Conservation (phyloP, 2,888 invertebrate species). For the Diadegma fenestrale region DNA sequence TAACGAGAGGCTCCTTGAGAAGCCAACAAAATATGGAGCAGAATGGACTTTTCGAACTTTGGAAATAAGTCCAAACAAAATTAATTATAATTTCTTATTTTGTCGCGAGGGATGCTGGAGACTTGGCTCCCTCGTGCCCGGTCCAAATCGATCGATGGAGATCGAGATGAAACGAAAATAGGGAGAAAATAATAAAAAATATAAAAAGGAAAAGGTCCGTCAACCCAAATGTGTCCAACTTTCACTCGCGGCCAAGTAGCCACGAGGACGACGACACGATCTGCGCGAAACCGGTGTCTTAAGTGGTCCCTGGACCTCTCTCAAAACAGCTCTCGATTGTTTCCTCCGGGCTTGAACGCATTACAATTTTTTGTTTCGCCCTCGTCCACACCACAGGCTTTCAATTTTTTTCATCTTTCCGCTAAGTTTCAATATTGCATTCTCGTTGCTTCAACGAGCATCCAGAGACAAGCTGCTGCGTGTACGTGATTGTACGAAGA, state of each 20-base stretch:
- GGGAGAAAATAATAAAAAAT: not conserved
- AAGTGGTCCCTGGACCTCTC: slow-evolving; percentile 21
- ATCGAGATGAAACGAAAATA: slow-evolving; percentile 41
- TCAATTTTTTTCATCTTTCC: not conserved
- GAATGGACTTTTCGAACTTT: too few relatives aligned
- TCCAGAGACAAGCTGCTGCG: not conserved
- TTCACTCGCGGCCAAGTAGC: slow-evolving; percentile 68
- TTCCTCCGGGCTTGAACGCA: slow-evolving; percentile 13
- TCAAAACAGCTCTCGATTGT: slow-evolving; percentile 42
- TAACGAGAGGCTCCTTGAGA: not conserved
- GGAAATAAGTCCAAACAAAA: not conserved
- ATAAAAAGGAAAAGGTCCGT: slow-evolving; percentile 65
- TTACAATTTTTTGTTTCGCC: slow-evolving; percentile 15
- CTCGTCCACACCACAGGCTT: not conserved
- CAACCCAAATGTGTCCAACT: slow-evolving; percentile 71
- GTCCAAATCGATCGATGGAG: slow-evolving; percentile 48
- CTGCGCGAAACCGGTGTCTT: slow-evolving; percentile 63
- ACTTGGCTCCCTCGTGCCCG: not conserved
- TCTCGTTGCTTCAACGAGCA: not conserved
- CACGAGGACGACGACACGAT: slow-evolving; percentile 48
- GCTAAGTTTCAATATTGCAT: slow-evolving; percentile 8
- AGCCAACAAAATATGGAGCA: not conserved
- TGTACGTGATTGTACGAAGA: slow-evolving; percentile 63
- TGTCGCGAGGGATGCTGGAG: slow-evolving; percentile 20
- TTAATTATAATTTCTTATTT: not conserved